A percentile compares a stretch with the other conserved stretches of the same genome.
These are phyloP conservation scores for Drosophila nikananu DNA, from an alignment of 1,140 invertebrate species.

Conservation along the genomic window DNA sequence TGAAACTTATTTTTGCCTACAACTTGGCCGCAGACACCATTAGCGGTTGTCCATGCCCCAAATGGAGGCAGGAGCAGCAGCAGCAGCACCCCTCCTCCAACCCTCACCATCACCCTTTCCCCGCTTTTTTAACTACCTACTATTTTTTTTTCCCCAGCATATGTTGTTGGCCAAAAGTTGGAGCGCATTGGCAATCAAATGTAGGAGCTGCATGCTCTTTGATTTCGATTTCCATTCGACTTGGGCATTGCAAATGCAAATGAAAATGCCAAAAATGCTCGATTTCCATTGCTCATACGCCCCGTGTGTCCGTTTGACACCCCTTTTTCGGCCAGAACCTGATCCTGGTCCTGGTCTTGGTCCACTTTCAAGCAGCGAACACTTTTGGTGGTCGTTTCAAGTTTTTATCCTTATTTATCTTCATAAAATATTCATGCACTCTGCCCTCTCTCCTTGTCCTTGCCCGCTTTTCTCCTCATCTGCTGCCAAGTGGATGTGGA, in stretches of 20 bases:
- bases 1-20: slow-evolving; percentile 19
- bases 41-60: slow-evolving; percentile 60
- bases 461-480: background rate
- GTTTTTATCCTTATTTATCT: slow-evolving; percentile 84
- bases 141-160: slow-evolving; percentile 21
- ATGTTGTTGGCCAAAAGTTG: slow-evolving; percentile 25
- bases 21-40: slow-evolving; percentile 62
- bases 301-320: slow-evolving; percentile 27
- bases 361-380: slow-evolving; percentile 41
- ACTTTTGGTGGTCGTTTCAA: slow-evolving; percentile 77
- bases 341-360: slow-evolving; percentile 12
- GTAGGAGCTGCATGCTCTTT: background rate
- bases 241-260: slow-evolving; percentile 47
- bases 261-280: slow-evolving; percentile 13
- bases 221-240: slow-evolving; percentile 13
- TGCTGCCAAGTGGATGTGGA: slow-evolving; percentile 20
- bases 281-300: slow-evolving; percentile 66
- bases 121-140: slow-evolving; percentile 1
- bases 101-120: too few relatives aligned
- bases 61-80: slow-evolving; percentile 14
- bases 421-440: slow-evolving; percentile 83
- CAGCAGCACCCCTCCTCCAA: too few relatives aligned
- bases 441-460: slow-evolving; percentile 39
- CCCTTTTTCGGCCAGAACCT: background rate
- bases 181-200: slow-evolving; percentile 17